Base-by-base conservation (phyloP, 2,113 vertebrate genomes). In the Chloropsis hardwickii region DNA sequence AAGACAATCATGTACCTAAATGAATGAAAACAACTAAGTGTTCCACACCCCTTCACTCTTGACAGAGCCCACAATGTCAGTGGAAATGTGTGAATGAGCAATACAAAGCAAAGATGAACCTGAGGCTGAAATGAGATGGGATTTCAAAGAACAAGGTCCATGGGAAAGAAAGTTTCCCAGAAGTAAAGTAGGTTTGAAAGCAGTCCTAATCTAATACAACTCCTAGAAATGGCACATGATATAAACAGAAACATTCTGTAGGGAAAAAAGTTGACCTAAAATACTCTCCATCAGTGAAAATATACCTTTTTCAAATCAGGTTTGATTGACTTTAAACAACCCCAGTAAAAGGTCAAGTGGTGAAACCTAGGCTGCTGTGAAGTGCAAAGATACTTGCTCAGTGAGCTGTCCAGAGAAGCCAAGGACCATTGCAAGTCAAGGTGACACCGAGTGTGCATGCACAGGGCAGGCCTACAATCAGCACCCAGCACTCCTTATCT, bases 381-480 rank as follows among this genome's bases (percentile, higher is more conserved):
- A 48, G 12, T 12, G 48, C 35, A 58, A 83, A 74, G 31, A 20
- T 50, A 23, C 1, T 56, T 56, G 27, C 40, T 65, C 16, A 21
- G 17, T 7, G 44, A 19, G 28, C 12, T 14, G 29, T 37, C 24
- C 44, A 39, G 23, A 58, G 16, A 67, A 54, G 37, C 18, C 61
- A 78, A 44, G 44, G 40, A 11, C 40, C 16, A 14, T 1, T 11
- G 57, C 48, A 64, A 82, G 60, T 9, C 50, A 72, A 28, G 37
- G 67, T 50, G 64, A 81, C 67, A 48, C 11, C 0, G 0, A 37
- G 15, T 7, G 4, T 14, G 10, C 11, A 29, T 0, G 4, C 31
- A 91, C 60, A 53, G 14, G 42, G 45, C 1, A 4, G 9, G 11
- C 11, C 6, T 25, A 5, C 5, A 14, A 6, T 42, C 47, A 50